Conservation (phyloP, 1,140 invertebrate genomes). For the Leptinotarsa undecemlineata region DNA sequence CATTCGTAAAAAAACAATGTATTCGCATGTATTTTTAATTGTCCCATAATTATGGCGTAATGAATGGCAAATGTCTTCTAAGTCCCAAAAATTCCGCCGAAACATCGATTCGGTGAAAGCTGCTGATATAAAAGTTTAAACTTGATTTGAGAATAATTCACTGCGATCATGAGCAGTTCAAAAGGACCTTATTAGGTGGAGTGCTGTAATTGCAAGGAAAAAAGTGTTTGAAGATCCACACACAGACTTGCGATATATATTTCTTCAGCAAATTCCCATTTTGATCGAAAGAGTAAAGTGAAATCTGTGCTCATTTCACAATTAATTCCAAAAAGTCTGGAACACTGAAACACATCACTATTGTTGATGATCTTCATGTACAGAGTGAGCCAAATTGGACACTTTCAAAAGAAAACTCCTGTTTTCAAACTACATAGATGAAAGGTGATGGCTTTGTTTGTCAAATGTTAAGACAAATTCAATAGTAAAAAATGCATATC, state of each 20-base stretch:
- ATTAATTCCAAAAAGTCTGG: not conserved
- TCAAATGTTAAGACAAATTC: too few relatives aligned
- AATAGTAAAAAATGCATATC: too few relatives aligned
- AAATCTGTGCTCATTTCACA: not conserved
- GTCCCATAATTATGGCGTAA: too few relatives aligned
- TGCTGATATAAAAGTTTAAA: constrained; percentile 14
- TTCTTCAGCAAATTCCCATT: not conserved
- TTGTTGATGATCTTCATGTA: too few relatives aligned
- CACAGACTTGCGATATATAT: not conserved
- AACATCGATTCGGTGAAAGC: not conserved
- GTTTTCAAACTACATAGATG: too few relatives aligned
- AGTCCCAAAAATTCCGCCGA: too few relatives aligned
- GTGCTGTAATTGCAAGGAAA: not conserved
- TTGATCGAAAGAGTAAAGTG: not conserved
- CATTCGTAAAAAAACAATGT: too few relatives aligned
- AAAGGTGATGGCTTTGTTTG: too few relatives aligned
- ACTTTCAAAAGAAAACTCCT: too few relatives aligned
- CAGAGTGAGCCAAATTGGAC: too few relatives aligned
- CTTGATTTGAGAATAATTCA: constrained; percentile 10
- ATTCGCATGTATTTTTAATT: too few relatives aligned
- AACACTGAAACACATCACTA: not conserved
- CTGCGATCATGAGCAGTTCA: constrained; percentile 10
- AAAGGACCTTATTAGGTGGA: constrained; percentile 3
- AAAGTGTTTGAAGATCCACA: not conserved
- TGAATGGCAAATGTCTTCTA: too few relatives aligned